These are phyloP conservation scores for Plestiodon gilberti DNA, from an alignment of 2,113 vertebrate genomes.

Conservation along the genomic window DNA sequence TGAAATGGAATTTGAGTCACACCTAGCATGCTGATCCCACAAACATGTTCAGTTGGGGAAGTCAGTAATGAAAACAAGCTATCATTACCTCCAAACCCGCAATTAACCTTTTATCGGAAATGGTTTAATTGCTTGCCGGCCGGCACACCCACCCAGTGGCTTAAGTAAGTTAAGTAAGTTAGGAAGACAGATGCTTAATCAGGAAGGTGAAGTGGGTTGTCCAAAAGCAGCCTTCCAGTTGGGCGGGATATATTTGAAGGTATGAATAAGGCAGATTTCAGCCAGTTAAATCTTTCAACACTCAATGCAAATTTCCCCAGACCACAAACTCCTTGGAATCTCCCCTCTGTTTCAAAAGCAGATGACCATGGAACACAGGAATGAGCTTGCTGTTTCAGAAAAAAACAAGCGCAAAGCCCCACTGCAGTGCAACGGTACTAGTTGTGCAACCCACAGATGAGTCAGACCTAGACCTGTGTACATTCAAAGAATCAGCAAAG, in stretches of 20 bases:
- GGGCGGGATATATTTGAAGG: neutral
- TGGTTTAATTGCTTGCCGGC: neutral
- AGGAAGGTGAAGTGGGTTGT: neutral
- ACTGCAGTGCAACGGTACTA: no score
- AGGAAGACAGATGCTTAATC: neutral
- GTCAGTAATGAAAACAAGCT: neutral
- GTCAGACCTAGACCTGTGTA: no score
- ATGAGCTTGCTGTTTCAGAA: no score
- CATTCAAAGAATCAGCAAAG: no score
- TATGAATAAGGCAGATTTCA: neutral
- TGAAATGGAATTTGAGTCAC: neutral
- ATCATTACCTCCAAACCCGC: neutral
- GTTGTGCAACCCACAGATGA: no score
- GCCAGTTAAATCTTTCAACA: no score
- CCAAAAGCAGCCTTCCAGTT: neutral
- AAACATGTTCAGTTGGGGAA: neutral
- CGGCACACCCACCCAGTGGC: no score
- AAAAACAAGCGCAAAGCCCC: no score
- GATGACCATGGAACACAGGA: no score
- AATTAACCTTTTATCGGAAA: conserved; percentile 18
- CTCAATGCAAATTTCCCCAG: no score
- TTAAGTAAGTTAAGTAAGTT: neutral
- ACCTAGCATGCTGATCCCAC: neutral
- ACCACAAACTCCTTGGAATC: no score
- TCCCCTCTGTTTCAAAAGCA: no score